A percentile compares a stretch with the other conserved stretches of the same genome.
phyloP scores from a whole-genome alignment of 53 echinoderm and acorn worm species.

The Actinopyga echinites region DNA sequence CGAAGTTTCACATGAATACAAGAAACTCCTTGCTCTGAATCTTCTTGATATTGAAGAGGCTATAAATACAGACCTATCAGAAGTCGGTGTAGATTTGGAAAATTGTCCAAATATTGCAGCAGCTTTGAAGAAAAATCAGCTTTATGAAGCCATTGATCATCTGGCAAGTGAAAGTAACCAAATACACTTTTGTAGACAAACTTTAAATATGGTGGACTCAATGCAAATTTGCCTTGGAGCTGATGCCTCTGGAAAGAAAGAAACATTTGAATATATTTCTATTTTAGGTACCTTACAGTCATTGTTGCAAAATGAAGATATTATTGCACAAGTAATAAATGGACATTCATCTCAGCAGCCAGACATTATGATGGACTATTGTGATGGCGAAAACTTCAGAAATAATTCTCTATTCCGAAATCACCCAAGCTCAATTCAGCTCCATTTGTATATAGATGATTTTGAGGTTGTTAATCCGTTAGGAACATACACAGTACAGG shows the following conservation, averaged over 20 bases:
- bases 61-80: not conserved
- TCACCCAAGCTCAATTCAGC: too few species aligned
- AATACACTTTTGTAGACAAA: slow-evolving; percentile 20
- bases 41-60: slow-evolving; percentile 6
- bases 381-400: not conserved
- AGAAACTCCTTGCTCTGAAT: not conserved
- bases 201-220: not conserved
- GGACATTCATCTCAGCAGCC: not conserved
- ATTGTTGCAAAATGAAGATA: not conserved
- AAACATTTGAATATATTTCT: not conserved
- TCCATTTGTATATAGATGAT: too few species aligned
- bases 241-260: not conserved
- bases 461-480: too few species aligned
- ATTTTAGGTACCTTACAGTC: not conserved
- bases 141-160: slow-evolving; percentile 3
- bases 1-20: not conserved
- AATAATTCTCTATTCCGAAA: too few species aligned
- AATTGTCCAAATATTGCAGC: slow-evolving; percentile 4
- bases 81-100: not conserved
- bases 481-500: too few species aligned
- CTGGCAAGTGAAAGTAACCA: not conserved
- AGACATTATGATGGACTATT: not conserved
- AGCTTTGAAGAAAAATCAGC: not conserved
- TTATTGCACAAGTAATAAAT: not conserved
- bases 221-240: not conserved